Evolutionary conservation across 2,113 vertebrate genomes (phyloP).

Genomic region (Anguilla japonica): DNA sequence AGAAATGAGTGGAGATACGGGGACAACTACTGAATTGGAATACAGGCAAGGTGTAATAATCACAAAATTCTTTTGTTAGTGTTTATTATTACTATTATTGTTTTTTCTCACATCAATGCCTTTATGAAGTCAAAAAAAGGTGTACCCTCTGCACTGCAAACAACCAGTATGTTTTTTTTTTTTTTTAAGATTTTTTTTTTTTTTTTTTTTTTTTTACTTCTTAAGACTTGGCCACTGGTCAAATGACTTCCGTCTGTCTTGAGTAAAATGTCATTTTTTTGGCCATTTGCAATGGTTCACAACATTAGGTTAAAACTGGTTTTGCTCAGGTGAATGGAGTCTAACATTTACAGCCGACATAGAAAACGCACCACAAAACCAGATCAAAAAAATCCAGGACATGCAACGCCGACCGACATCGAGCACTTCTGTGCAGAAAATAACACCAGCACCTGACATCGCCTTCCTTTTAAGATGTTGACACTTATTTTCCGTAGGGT

Average conservation of each 20-base stretch:
- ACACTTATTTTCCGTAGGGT: neutral
- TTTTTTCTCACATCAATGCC: no score
- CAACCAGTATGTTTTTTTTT: neutral
- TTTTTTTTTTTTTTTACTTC: neutral
- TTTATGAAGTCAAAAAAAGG: neutral
- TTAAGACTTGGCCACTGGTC: neutral
- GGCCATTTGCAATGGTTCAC: no score
- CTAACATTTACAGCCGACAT: neutral
- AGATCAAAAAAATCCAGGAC: neutral
- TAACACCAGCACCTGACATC: neutral
- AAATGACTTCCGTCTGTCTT: neutral
- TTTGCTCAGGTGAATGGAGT: neutral
- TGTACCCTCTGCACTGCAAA: neutral
- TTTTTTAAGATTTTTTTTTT: neutral
- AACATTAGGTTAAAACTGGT: neutral
- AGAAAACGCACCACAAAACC: neutral
- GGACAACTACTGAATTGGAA: no score
- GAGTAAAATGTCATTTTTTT: neutral
- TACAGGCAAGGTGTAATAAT: no score
- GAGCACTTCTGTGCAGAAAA: neutral
- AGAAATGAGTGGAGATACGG: no score
- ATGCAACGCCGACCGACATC: neutral
- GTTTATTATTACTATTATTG: no score
- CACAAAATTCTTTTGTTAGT: no score
- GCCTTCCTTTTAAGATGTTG: neutral